These are phyloP conservation scores for Drosophila niveifrons DNA, from an alignment of 2,888 invertebrate genomes.

Conservation along the genomic window DNA sequence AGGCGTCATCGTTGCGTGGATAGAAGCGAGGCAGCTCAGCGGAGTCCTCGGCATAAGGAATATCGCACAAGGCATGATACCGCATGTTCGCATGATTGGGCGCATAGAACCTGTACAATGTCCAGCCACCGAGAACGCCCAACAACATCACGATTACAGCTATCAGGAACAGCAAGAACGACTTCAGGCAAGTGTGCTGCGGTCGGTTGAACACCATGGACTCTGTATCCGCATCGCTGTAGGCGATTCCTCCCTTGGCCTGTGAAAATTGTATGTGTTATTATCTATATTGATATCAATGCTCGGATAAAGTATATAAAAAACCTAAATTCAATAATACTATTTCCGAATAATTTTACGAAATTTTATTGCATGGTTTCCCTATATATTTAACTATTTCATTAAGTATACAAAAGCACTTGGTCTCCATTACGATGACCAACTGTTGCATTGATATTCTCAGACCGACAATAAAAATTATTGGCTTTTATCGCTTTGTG, in stretches of 20 bases:
- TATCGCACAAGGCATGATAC: slow-evolving; percentile 84
- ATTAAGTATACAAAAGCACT: neutral
- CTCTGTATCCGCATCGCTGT: slow-evolving; percentile 84
- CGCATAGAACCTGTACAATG: slow-evolving; percentile 91
- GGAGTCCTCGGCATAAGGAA: slow-evolving; percentile 82
- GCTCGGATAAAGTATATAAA: too few relatives aligned
- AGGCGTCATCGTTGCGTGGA: slow-evolving; percentile 78
- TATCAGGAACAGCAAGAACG: slow-evolving; percentile 89
- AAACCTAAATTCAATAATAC: too few relatives aligned
- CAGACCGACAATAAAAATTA: neutral
- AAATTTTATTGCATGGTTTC: neutral
- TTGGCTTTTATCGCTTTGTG: slow-evolving; percentile 1
- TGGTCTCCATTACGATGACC: neutral
- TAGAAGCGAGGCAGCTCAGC: slow-evolving; percentile 81
- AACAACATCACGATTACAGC: slow-evolving; percentile 90
- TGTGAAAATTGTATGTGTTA: slow-evolving; percentile 16
- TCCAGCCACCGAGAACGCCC: slow-evolving; percentile 90
- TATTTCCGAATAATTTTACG: too few relatives aligned
- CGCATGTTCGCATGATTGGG: slow-evolving; percentile 87
- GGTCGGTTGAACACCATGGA: slow-evolving; percentile 84
- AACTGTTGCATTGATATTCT: slow-evolving; percentile 1
- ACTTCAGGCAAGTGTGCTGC: slow-evolving; percentile 87
- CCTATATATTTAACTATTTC: too few relatives aligned
- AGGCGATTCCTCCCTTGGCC: slow-evolving; percentile 59
- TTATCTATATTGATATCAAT: too few relatives aligned